Percentiles rank a stretch among this genome's conserved stretches.
These are phyloP conservation scores for Silurus lanzhouensis DNA, from an alignment of 2,797 vertebrate genomes.

Conservation along the genomic window DNA sequence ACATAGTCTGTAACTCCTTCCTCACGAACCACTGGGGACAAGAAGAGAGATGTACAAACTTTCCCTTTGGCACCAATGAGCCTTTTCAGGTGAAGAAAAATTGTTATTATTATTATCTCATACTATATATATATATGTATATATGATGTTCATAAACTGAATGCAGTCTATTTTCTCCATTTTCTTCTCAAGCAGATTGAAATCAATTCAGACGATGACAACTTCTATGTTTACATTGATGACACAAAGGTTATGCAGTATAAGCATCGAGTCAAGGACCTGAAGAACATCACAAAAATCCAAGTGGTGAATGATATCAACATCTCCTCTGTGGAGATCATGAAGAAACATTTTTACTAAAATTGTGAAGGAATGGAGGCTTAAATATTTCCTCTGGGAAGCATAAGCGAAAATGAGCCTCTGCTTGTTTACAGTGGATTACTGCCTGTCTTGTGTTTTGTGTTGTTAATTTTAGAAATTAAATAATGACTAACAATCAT, in stretches of 20 bases:
- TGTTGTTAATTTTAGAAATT: slow-evolving; percentile 40
- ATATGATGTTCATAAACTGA: not conserved
- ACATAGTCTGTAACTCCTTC: slow-evolving; percentile 76
- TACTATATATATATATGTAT: not conserved
- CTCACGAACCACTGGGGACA: slow-evolving; percentile 73
- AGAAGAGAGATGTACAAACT: slow-evolving; percentile 70
- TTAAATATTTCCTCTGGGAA: slow-evolving; percentile 6
- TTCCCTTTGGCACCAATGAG: slow-evolving; percentile 70
- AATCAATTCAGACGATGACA: slow-evolving; percentile 75
- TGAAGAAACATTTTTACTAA: slow-evolving; percentile 63
- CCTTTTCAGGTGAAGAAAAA: slow-evolving; percentile 74
- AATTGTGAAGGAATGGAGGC: not conserved
- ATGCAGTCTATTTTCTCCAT: not conserved
- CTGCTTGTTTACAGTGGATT: slow-evolving; percentile 52
- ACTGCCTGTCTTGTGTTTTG: slow-evolving; percentile 34
- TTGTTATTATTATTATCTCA: not conserved
- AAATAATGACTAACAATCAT: slow-evolving; percentile 25
- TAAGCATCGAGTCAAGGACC: slow-evolving; percentile 71
- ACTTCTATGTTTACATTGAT: slow-evolving; percentile 76
- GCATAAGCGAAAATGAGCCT: slow-evolving; percentile 25
- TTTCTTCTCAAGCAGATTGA: slow-evolving; percentile 69
- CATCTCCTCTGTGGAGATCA: slow-evolving; percentile 77
- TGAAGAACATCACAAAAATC: slow-evolving; percentile 74
- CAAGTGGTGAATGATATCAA: slow-evolving; percentile 74
- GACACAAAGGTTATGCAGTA: slow-evolving; percentile 75